Percentiles rank a stretch among this genome's conserved stretches.
These are phyloP conservation scores for Hirudo medicinalis DNA, from an alignment of 1,140 invertebrate genomes.

Conservation along the genomic window DNA sequence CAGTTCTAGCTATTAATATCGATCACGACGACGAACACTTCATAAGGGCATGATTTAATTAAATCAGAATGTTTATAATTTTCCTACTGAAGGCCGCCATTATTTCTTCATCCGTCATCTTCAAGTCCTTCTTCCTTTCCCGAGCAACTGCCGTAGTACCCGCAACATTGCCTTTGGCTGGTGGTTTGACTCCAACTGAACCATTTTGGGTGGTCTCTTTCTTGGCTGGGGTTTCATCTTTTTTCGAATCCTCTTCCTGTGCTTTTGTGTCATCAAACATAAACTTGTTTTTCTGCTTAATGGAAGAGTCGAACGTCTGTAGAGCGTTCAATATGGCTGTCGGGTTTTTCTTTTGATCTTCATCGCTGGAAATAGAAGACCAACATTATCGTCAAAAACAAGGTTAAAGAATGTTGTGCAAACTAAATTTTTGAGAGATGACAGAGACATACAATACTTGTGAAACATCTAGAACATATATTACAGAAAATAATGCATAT, in stretches of 20 bases:
- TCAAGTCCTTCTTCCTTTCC: conserved; percentile 25
- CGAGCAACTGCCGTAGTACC: not conserved
- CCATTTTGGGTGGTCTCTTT: too few species aligned
- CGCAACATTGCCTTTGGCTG: not conserved
- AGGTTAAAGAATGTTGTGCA: too few species aligned
- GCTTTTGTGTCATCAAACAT: conserved; percentile 11
- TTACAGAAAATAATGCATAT: too few species aligned
- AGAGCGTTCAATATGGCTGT: conserved; percentile 36
- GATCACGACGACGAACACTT: too few species aligned
- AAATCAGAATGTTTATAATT: too few species aligned
- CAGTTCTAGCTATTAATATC: too few species aligned
- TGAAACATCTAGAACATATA: too few species aligned
- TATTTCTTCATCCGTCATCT: conserved; percentile 35
- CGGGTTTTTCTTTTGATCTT: conserved; percentile 36
- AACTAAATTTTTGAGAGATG: too few species aligned
- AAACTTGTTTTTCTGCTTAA: conserved; percentile 12
- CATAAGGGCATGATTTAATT: too few species aligned
- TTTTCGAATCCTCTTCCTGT: not conserved
- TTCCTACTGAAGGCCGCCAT: conserved; percentile 29
- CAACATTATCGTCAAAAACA: too few species aligned
- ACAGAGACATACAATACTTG: too few species aligned
- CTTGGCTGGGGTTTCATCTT: conserved; percentile 6
- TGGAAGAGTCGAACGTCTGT: conserved; percentile 27
- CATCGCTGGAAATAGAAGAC: conserved; percentile 27
- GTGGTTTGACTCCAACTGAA: not conserved